Base-by-base conservation (phyloP, 2,113 vertebrate genomes). In the Protomyctophum bolini region DNA sequence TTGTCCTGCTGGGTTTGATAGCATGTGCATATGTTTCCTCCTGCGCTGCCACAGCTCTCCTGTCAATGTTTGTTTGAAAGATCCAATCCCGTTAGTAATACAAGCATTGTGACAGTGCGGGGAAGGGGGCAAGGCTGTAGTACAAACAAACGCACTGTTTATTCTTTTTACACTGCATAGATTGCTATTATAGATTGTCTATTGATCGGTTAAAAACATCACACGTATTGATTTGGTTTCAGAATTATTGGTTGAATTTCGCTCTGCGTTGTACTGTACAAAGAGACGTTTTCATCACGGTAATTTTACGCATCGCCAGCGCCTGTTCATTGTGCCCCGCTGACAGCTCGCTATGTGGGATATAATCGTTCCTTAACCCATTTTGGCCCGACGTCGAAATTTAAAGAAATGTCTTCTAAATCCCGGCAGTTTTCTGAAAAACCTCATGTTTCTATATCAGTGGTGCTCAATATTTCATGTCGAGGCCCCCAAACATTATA, bases 1-100 rank as follows among this genome's bases (percentile, higher is more conserved):
- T 80, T 80, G 73, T 75, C 73, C 49, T 21, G 67, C 60, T 85
- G 6, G 29, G 76, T 77, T 82, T 79, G 48, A 86, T 82, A 83
- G 50, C 51, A 87, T 85, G 86, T 86, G 72, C 80, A 85, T 85
- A 77, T n/a, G n/a, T 82, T 80, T 71, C 73, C 33, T 82, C 60
- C n/a, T 54, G 69, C 55, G 63, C 68, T 57, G 63, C 69, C 58
- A 47, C 63, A 70, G 59, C 69, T 80, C 28, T 74, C 46, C 60
- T 72, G 69, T 75, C 70, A 68, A 56, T 60, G 45, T 46, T 73
- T 70, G 72, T 69, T 75, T 54, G 66, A 73, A 71, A 66, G 45
- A 63, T 64, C 63, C 58, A 28, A 51, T 45, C 5, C 33, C 33
- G 66, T 81, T 74, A 70, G 80, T 80, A 73, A 79, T 60, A 58